Percentiles rank a stretch among this genome's conserved stretches.
phyloP scores from a whole-genome alignment of 2,113 vertebrate species.

The Aegithalos caudatus region DNA sequence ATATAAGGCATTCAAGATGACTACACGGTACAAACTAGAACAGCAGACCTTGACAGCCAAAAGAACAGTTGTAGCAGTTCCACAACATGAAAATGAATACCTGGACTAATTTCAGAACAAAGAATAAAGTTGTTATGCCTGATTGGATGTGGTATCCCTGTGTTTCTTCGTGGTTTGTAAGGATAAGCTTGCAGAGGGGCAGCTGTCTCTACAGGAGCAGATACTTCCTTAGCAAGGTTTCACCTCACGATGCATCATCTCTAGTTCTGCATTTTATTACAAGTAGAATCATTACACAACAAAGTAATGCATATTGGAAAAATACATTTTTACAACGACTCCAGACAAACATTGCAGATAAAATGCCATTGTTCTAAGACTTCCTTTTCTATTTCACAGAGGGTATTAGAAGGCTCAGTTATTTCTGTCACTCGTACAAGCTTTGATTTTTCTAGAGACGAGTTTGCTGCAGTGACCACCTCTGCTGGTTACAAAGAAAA shows the following conservation, averaged over 20 bases:
- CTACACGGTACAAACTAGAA: not conserved
- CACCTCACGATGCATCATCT: not conserved
- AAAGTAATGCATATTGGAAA: slow-evolving; percentile 70
- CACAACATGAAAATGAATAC: not conserved
- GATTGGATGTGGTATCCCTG: accelerated
- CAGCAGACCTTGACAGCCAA: not conserved
- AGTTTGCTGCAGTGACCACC: slow-evolving; percentile 9
- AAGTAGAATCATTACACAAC: slow-evolving; percentile 72
- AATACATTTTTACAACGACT: slow-evolving; percentile 73
- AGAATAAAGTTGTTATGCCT: not conserved
- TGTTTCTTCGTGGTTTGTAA: not conserved
- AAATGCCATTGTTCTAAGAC: slow-evolving; percentile 41
- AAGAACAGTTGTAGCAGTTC: not conserved
- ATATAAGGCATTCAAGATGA: not conserved
- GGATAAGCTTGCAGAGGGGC: not conserved
- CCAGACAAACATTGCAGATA: slow-evolving; percentile 51
- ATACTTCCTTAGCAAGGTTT: not conserved
- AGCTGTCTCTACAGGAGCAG: not conserved
- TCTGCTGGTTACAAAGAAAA: not conserved
- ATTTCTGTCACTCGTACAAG: not conserved
- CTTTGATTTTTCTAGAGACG: not conserved
- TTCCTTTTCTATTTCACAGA: slow-evolving; percentile 48
- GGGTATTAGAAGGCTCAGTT: not conserved
- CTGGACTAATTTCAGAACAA: not conserved
- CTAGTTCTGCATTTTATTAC: slow-evolving; percentile 68